Base-by-base conservation (phyloP, 2,888 invertebrate genomes). In the Hirtodrosophila trivittata region DNA sequence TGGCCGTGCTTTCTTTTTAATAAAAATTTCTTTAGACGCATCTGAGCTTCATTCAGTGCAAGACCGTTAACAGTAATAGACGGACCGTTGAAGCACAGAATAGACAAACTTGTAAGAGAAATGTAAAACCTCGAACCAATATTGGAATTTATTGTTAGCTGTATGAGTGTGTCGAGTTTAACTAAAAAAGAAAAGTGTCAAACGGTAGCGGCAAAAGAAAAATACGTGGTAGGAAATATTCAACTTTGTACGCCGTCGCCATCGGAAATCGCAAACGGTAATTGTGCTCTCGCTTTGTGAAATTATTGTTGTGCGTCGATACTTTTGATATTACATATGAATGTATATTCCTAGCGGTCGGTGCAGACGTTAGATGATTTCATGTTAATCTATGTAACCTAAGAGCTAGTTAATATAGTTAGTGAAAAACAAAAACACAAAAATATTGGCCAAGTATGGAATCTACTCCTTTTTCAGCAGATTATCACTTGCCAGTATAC, bases 11-110 rank as follows among this genome's bases (percentile, higher is more conserved):
- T 88, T 88, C 88, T 88, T 88, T 87, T 86, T 80, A 75, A 78
- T 78, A 78, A 74, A 80, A 87, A 89, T 88, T 88, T 89, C 89
- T 89, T 89, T 83, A 73, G 75, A 75, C 77, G 76, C 68, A 66
- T 60, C 67, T 56, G 18, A 60, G 73, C 73, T 73, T 73, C 73
- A 89, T 89, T 89, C 88, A 87, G 85, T 87, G 78, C 75, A 75
- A 77, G 86, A 82, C 89, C 78, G 77, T 80, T 75, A 76, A 75
- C 68, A 73, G 75, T 70, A 72, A 60, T 84, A 82, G 87, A 88
- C 86, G 87, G 77, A 73, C 74, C 72, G 73, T 66, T 70, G 59
- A 70, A 65, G 38, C 55, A 39, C 16, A 62, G 35, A 56, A 41
- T 25, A 32, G 38, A 12, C 21, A 33, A 28, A 57, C 43, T 63